Conservation (phyloP, 2,797 vertebrate species). For the Salarias fasciatus region DNA sequence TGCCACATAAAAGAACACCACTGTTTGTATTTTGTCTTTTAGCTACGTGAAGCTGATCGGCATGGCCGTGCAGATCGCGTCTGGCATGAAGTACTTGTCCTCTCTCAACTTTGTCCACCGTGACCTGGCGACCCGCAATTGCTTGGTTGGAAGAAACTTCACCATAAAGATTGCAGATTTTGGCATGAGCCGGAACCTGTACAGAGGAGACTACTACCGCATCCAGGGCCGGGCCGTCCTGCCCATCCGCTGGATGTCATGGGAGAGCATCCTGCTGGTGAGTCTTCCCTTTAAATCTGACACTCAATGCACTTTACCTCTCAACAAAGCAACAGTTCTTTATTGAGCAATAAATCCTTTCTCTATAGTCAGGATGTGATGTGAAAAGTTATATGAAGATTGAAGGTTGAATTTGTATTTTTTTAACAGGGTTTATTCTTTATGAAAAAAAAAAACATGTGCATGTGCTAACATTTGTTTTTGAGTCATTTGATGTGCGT, state of each 20-base stretch:
- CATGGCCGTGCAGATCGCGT: constrained; percentile 94
- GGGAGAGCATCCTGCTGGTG: constrained; percentile 98
- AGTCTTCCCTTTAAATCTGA: constrained; percentile 6
- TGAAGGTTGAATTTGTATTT: too few species aligned
- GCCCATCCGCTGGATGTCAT: constrained; percentile 99
- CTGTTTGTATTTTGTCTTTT: constrained; percentile 1
- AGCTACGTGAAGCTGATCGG: constrained; percentile 86
- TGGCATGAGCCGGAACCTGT: constrained; percentile 97
- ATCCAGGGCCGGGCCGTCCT: constrained; percentile 97
- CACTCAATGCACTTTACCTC: too few species aligned
- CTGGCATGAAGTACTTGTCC: constrained; percentile 97
- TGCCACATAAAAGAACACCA: too few species aligned
- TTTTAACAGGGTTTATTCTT: too few species aligned
- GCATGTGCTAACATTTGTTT: too few species aligned
- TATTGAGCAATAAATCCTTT: too few species aligned
- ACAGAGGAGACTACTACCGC: constrained; percentile 96
- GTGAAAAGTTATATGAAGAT: too few species aligned
- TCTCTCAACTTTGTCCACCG: constrained; percentile 98
- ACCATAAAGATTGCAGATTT: constrained; percentile 98
- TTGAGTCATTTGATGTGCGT: too few species aligned
- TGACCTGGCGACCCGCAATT: constrained; percentile 96
- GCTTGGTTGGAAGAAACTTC: constrained; percentile 92
- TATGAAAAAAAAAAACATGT: too few species aligned
- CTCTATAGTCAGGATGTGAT: too few species aligned
- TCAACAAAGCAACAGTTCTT: too few species aligned